phyloP scores from a whole-genome alignment of 2,888 invertebrate genomes.

The Drosophila nigricruria region DNA sequence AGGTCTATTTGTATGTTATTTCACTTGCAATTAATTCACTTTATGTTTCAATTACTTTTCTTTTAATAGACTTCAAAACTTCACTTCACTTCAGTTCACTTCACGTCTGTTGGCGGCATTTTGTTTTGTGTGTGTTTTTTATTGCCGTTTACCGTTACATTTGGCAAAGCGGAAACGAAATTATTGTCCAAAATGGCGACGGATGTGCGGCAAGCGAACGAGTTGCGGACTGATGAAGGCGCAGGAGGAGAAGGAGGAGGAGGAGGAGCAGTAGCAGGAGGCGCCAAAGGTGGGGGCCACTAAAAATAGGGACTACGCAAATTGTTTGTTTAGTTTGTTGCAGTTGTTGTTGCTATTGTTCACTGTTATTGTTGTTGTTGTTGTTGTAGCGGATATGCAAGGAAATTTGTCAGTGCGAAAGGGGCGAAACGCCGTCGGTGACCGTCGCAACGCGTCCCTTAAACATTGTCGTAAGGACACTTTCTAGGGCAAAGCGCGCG shows the following conservation, averaged over 20 bases:
- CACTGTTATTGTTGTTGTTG: constrained; percentile 24
- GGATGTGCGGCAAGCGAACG: constrained; percentile 64
- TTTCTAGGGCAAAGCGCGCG: constrained; percentile 14
- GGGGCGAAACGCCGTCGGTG: constrained; percentile 53
- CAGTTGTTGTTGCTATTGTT: constrained; percentile 13
- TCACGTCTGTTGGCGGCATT: constrained; percentile 38
- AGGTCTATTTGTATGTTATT: neutral
- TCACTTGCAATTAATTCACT: constrained; percentile 5
- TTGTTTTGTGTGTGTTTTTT: constrained; percentile 22
- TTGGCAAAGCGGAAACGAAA: constrained; percentile 63
- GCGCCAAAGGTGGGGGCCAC: neutral
- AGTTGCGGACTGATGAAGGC: neutral
- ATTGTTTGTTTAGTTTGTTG: constrained; percentile 52
- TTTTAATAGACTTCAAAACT: neutral
- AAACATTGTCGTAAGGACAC: constrained; percentile 33
- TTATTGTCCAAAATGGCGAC: constrained; percentile 72
- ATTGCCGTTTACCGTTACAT: constrained; percentile 34
- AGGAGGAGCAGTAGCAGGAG: neutral
- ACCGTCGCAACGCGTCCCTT: constrained; percentile 47
- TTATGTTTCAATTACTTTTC: neutral
- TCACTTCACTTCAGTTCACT: neutral
- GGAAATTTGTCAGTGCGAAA: constrained; percentile 69
- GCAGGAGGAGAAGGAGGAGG: neutral
- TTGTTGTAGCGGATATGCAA: constrained; percentile 71
- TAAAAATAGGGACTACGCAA: constrained; percentile 54